Percentiles rank a stretch among this genome's conserved stretches.
Conservation (phyloP, 1,140 invertebrate genomes). For the Archivesica marissinica region DNA sequence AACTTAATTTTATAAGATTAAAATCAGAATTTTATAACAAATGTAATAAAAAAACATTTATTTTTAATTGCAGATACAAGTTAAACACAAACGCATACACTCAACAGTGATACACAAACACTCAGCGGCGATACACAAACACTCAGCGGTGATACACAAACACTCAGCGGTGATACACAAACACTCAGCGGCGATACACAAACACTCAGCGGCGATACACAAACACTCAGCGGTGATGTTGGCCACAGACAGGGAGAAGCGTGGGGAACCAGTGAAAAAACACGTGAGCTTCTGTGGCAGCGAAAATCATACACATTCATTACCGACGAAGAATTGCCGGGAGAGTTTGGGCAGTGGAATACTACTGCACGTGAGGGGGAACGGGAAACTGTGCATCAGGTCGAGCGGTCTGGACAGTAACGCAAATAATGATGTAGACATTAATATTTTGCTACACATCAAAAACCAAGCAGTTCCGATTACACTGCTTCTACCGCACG, state of each 20-base stretch:
- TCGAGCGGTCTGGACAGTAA: background rate
- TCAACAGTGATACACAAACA: too few relatives aligned
- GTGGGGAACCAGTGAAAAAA: background rate
- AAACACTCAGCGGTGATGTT: background rate
- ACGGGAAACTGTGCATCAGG: background rate
- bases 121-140: too few relatives aligned
- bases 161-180: too few relatives aligned
- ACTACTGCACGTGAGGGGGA: slow-evolving; percentile 5
- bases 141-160: too few relatives aligned
- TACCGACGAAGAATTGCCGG: background rate
- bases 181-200: too few relatives aligned
- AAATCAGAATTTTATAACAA: too few relatives aligned
- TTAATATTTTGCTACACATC: background rate
- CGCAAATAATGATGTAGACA: background rate
- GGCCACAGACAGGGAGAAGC: background rate
- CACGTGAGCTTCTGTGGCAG: background rate
- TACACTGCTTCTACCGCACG: background rate
- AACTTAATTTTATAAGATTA: too few relatives aligned
- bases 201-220: too few relatives aligned
- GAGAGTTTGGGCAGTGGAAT: background rate
- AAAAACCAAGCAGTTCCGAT: background rate
- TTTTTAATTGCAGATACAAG: too few relatives aligned
- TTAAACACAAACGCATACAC: too few relatives aligned
- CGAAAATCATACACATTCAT: too few relatives aligned
- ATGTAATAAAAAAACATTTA: too few relatives aligned